Evolutionary conservation across 2,113 vertebrate species (phyloP).

Genomic region (Phylloscopus trochilus): DNA sequence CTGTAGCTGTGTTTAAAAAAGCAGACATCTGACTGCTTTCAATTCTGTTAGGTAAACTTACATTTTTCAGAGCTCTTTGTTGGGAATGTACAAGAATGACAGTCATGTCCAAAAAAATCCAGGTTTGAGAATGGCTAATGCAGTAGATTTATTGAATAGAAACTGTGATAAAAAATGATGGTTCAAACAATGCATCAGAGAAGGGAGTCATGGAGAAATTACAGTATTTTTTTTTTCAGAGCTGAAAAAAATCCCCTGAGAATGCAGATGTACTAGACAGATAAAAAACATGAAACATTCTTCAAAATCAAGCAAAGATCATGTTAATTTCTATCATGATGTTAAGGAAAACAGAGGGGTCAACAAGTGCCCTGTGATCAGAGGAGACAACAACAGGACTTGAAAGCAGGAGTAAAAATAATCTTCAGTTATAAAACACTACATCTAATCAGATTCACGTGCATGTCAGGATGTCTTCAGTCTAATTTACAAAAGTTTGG

Average conservation of each 20-base stretch:
- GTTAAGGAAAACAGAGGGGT: not conserved
- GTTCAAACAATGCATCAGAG: slow-evolving; percentile 12
- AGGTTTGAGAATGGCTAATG: not conserved
- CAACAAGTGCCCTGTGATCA: not conserved
- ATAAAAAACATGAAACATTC: not conserved
- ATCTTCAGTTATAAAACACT: not conserved
- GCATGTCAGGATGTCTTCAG: not conserved
- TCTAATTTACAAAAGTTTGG: not conserved
- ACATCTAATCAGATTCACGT: not conserved
- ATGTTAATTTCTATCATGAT: not conserved
- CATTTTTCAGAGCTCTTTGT: slow-evolving; percentile 14
- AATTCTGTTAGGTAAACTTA: slow-evolving; percentile 20
- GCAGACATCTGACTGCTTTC: slow-evolving; percentile 2
- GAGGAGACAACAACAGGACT: not conserved
- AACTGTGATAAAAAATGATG: slow-evolving; percentile 8
- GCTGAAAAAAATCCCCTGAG: not conserved
- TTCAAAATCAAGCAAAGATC: not conserved
- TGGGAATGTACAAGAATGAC: slow-evolving; percentile 1
- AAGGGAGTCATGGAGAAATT: not conserved
- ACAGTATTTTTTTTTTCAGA: not conserved
- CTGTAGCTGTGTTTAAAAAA: slow-evolving; percentile 11
- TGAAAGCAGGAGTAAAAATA: not conserved
- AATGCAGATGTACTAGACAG: not conserved
- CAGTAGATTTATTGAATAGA: slow-evolving; percentile 16
- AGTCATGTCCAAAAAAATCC: not conserved